Evolutionary conservation across 2,797 vertebrate genomes (phyloP).

Genomic region (Amphiprion clarkii): DNA sequence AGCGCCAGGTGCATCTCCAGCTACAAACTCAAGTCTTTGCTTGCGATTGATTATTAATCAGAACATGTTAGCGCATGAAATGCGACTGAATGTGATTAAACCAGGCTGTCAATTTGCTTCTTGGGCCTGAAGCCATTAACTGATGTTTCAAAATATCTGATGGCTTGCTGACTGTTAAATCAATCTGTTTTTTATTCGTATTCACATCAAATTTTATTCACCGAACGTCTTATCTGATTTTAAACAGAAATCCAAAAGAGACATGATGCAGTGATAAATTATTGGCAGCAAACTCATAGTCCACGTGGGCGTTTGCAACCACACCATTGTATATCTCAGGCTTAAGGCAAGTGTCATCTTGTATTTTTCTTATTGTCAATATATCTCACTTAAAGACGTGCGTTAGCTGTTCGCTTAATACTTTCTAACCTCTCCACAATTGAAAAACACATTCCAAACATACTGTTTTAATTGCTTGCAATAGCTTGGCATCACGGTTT

Average conservation of each 20-base stretch:
- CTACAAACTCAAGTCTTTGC: background rate
- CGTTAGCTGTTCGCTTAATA: too few relatives aligned
- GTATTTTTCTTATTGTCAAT: too few relatives aligned
- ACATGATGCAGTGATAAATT: background rate
- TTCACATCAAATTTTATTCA: conserved; percentile 1
- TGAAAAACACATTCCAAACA: too few relatives aligned
- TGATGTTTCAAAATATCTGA: background rate
- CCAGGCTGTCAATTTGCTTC: background rate
- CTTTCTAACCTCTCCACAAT: background rate
- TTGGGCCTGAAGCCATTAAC: conserved; percentile 12
- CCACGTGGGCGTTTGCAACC: background rate
- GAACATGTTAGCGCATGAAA: background rate
- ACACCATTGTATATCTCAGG: too few relatives aligned
- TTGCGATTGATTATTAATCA: conserved; percentile 1
- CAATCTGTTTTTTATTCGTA: background rate
- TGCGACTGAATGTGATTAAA: conserved; percentile 18
- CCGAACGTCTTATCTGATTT: conserved; percentile 4
- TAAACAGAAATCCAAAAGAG: background rate
- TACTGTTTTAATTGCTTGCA: background rate
- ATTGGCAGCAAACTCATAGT: background rate
- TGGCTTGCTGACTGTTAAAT: conserved; percentile 3
- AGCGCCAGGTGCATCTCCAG: conserved; percentile 36
- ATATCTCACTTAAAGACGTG: too few relatives aligned
- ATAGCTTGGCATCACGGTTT: background rate
- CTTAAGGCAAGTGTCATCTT: too few relatives aligned